phyloP scores from a whole-genome alignment of 2,797 vertebrate species.

The Sebastolobus alascanus region DNA sequence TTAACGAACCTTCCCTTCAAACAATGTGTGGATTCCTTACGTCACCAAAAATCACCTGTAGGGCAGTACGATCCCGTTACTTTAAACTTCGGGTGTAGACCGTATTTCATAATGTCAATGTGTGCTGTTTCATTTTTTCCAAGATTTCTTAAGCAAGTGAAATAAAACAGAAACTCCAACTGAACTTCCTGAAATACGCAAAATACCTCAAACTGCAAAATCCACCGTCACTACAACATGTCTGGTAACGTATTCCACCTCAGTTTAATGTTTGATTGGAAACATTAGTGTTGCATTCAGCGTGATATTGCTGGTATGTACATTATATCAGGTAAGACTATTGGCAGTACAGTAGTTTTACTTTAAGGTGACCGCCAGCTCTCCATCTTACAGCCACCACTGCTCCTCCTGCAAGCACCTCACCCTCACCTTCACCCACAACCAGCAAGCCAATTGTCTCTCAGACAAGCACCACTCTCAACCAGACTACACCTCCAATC shows the following conservation, averaged over 20 bases:
- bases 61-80: too few species aligned
- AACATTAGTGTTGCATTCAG: not conserved
- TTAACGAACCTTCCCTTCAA: too few species aligned
- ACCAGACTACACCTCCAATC: conserved; percentile 35
- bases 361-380: conserved; percentile 42
- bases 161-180: too few species aligned
- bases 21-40: too few species aligned
- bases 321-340: conserved; percentile 6
- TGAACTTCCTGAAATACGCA: too few species aligned
- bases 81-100: too few species aligned
- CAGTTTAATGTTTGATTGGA: not conserved
- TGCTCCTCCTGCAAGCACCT: not conserved
- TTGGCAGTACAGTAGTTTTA: not conserved
- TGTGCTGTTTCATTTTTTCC: too few species aligned
- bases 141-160: too few species aligned
- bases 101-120: too few species aligned
- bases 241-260: conserved; percentile 48
- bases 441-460: fast-evolving
- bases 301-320: not conserved
- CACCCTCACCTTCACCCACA: not conserved
- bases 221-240: too few species aligned
- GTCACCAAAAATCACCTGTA: too few species aligned
- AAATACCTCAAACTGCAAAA: too few species aligned
- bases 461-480: not conserved
- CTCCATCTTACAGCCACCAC: conserved; percentile 33